Evolutionary conservation across 2,888 invertebrate species (phyloP).

Genomic region (Plebejus anna): DNA sequence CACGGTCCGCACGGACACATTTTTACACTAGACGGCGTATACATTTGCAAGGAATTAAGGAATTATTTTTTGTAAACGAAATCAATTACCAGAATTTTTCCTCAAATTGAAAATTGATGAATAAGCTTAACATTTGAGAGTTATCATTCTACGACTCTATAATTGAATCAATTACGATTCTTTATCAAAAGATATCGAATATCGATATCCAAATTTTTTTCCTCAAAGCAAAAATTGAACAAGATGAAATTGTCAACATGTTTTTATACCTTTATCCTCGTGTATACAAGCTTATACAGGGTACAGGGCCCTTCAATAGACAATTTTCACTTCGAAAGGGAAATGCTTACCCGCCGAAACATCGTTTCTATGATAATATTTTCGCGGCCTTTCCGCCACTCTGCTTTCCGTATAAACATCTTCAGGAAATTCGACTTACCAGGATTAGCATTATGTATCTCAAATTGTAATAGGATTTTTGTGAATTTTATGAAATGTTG

Average conservation of each 20-base stretch:
- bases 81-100: no score
- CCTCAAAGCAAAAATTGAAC: neutral
- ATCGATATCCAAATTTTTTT: no score
- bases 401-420: conserved; percentile 1
- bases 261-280: conserved; percentile 14
- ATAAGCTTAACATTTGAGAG: no score
- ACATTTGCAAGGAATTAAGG: no score
- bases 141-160: no score
- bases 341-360: neutral
- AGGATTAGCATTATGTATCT: conserved; percentile 14
- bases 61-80: no score
- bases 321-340: neutral
- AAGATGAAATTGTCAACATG: neutral
- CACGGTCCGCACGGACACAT: no score
- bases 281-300: conserved; percentile 16
- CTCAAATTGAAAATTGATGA: no score
- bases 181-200: no score
- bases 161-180: no score
- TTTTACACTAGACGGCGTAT: no score
- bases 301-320: conserved; percentile 32
- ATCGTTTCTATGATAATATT: conserved; percentile 20
- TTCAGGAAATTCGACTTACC: neutral
- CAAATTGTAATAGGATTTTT: neutral
- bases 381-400: neutral
- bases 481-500: neutral